Conservation (phyloP, 2,797 vertebrate genomes). For the Lutjanus argentimaculatus region DNA sequence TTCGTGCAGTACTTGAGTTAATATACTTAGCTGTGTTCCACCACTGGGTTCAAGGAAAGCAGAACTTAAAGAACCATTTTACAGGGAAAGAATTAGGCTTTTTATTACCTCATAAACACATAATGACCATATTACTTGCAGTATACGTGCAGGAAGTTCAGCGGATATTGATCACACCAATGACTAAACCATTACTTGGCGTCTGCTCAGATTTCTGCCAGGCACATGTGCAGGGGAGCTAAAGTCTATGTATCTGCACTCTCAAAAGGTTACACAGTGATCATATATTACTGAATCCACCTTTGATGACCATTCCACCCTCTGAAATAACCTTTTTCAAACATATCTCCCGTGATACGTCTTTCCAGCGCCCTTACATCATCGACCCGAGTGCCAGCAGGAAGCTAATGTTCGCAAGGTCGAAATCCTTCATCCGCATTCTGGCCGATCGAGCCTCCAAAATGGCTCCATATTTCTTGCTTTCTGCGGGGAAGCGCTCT, state of each 20-base stretch:
- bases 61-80: not conserved
- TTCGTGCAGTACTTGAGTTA: not conserved
- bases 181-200: not conserved
- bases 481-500: not conserved
- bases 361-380: slow-evolving; percentile 14
- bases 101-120: slow-evolving; percentile 8
- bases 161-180: not conserved
- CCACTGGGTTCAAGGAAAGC: not conserved
- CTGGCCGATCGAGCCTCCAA: slow-evolving; percentile 1
- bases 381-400: not conserved
- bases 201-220: not conserved
- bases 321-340: not conserved
- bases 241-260: not conserved
- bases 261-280: not conserved
- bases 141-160: not conserved
- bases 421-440: slow-evolving; percentile 23
- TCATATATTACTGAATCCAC: not conserved
- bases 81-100: not conserved
- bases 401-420: slow-evolving; percentile 23
- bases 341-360: not conserved
- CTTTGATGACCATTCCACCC: not conserved
- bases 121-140: not conserved
- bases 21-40: not conserved
- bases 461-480: slow-evolving; percentile 35
- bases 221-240: not conserved